Evolutionary conservation across 2,113 vertebrate genomes (phyloP).

Genomic region (Cyprinodon brontotheroides): DNA sequence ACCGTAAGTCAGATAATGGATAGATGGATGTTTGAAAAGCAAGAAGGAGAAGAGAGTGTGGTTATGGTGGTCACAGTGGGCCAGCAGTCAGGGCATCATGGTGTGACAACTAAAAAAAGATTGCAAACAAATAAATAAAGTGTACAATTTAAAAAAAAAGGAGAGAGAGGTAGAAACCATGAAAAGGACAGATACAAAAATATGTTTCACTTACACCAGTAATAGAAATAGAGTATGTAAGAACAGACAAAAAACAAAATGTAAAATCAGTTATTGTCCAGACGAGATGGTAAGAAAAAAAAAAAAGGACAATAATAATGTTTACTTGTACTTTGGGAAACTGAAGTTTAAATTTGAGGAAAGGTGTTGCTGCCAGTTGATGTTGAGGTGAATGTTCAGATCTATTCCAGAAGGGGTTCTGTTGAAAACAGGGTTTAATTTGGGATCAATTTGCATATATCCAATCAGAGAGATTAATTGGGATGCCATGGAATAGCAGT

Average conservation of each 20-base stretch:
- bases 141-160: constrained; percentile 44
- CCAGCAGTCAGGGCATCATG: constrained; percentile 54
- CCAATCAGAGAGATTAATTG: constrained; percentile 83
- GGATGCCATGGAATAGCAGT: constrained; percentile 63
- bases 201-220: constrained; percentile 3
- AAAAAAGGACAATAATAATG: constrained; percentile 15
- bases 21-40: constrained; percentile 40
- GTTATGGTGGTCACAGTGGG: constrained; percentile 57
- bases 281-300: constrained; percentile 5
- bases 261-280: background rate
- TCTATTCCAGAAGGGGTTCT: constrained; percentile 68
- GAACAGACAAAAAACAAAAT: background rate
- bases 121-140: constrained; percentile 50
- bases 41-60: constrained; percentile 20
- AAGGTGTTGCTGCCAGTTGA: constrained; percentile 18
- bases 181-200: constrained; percentile 19
- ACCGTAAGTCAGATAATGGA: constrained; percentile 36
- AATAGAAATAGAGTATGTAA: background rate
- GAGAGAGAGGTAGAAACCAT: constrained; percentile 35
- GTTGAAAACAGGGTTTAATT: constrained; percentile 82
- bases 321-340: constrained; percentile 22
- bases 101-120: constrained; percentile 50
- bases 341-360: constrained; percentile 65
- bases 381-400: constrained; percentile 43
- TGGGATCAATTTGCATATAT: constrained; percentile 82